Base-by-base conservation (phyloP, 2,797 vertebrate genomes). In the Eutrigla gurnardus region DNA sequence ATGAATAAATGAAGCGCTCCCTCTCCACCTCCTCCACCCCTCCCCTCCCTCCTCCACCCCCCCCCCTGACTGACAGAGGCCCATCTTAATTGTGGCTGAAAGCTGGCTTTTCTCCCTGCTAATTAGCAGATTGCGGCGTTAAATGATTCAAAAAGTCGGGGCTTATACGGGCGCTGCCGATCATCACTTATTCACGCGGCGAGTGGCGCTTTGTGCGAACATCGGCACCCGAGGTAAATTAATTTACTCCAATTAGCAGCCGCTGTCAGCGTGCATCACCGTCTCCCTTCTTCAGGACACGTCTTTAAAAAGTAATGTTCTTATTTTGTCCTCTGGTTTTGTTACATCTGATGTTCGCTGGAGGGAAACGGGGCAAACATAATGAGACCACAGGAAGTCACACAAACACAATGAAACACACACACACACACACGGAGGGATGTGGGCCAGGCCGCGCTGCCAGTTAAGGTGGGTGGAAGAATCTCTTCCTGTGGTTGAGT, bases 141-240 rank as follows among this genome's bases (percentile, higher is more conserved):
- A 95, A 96, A 96, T 96, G 95, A 96, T 96, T 95, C 92, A 95
- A 94, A 95, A 94, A 94, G 93, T 94, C 91, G 14, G 94, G 92
- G 92, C 90, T 93, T 88, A 90, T 92, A 80, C 83, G 74, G 91
- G 90, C 88, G 90, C 92, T 82, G 89, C 86, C 85, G 89, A 93
- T 94, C 94, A 95, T 96, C 94, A 95, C 93, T 95, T 94, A 96
- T 95, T 94, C 94, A 95, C 83, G 82, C 80, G 83, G 88, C 81
- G 90, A 68, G 89, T 75, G 80, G 87, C 82, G 82, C 89, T 90
- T 86, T 91, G 92, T 84, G 91, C 75, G 86, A 93, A 93, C 93
- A 93, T 71, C 82, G 86, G 90, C 77, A 90, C 94, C 93, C 65
- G 88, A 91, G 95, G 94, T 95, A 95, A 94, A 95, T 94, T 91